Evolutionary conservation across 2,797 vertebrate genomes (phyloP).

Genomic region (Vipera ursinii): DNA sequence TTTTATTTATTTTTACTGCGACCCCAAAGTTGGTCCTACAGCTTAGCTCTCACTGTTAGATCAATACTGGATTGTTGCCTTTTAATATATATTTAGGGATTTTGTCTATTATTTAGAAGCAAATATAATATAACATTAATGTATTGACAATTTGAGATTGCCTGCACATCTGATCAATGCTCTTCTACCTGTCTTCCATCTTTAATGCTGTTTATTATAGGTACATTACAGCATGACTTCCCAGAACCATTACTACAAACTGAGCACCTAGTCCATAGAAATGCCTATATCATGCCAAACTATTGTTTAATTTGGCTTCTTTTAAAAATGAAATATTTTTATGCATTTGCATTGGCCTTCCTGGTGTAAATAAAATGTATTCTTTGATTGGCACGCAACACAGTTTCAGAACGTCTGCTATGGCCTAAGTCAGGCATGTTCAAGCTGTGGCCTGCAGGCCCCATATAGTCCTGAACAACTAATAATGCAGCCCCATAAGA

Average conservation of each 20-base stretch:
- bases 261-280: neutral
- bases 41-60: neutral
- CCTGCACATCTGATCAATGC: neutral
- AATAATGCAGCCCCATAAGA: neutral
- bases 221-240: neutral
- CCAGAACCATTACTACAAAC: slow-evolving; percentile 2
- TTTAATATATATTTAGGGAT: neutral
- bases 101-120: neutral
- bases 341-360: slow-evolving; percentile 45
- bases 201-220: neutral
- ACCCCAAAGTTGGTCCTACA: neutral
- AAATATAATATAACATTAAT: neutral
- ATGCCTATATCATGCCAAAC: neutral
- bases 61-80: neutral
- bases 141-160: neutral
- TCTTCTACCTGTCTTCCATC: neutral
- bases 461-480: neutral
- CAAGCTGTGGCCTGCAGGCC: neutral
- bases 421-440: neutral
- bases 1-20: neutral
- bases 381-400: neutral
- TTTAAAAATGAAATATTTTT: slow-evolving; percentile 9
- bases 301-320: neutral
- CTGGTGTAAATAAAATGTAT: neutral
- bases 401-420: neutral